Evolutionary conservation across 1,140 invertebrate species (phyloP).

Genomic region (Brachionus rubens): DNA sequence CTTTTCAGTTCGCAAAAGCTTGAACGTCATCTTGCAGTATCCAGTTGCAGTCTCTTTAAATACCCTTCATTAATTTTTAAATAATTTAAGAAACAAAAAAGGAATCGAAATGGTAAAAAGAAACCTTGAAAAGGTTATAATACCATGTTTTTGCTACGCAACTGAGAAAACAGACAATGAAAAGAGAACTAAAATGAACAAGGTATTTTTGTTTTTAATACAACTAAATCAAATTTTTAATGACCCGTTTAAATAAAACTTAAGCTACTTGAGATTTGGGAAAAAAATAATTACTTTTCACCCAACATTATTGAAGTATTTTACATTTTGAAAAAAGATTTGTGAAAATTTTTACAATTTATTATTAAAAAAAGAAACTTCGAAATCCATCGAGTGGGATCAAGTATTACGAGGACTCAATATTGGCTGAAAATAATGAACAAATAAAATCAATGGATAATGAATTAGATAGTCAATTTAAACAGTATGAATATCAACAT

Average conservation of each 20-base stretch:
- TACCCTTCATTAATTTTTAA: no score
- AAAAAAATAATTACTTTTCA: slow-evolving; percentile 86
- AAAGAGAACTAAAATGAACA: slow-evolving; percentile 81
- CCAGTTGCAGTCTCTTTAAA: no score
- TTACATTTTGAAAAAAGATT: background rate
- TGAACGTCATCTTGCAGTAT: no score
- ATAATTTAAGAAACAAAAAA: slow-evolving; percentile 8
- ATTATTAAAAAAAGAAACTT: slow-evolving; percentile 58
- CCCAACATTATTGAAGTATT: slow-evolving; percentile 32
- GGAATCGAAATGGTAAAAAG: slow-evolving; percentile 74
- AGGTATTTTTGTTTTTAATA: slow-evolving; percentile 66
- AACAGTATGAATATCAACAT: slow-evolving; percentile 82
- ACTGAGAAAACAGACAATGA: slow-evolving; percentile 75
- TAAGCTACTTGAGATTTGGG: slow-evolving; percentile 77
- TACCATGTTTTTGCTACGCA: slow-evolving; percentile 92
- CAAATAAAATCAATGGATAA: slow-evolving; percentile 73
- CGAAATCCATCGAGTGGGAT: slow-evolving; percentile 56
- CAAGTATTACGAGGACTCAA: slow-evolving; percentile 63
- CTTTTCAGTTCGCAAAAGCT: no score
- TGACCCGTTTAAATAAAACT: no score
- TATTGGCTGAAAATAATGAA: slow-evolving; percentile 73
- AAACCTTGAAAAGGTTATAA: slow-evolving; percentile 86
- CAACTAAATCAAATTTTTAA: no score
- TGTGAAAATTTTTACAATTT: slow-evolving; percentile 47
- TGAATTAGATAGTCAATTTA: slow-evolving; percentile 67